phyloP scores from a whole-genome alignment of 1,140 invertebrate species.

The Orussus abietinus region DNA sequence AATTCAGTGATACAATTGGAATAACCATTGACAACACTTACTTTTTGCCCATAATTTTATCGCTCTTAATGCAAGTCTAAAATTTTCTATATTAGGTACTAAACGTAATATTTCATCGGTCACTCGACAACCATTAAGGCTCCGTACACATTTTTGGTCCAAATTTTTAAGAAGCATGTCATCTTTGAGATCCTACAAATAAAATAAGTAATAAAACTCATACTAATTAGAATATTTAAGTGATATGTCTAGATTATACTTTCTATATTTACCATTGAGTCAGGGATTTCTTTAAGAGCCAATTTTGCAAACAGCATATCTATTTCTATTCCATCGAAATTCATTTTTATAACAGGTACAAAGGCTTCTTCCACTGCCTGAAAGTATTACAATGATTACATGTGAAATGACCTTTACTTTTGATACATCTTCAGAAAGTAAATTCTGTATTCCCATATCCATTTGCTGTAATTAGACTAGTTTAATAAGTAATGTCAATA shows the following conservation, averaged over 20 bases:
- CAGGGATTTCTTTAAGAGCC: slow-evolving; percentile 88
- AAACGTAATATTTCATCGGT: slow-evolving; percentile 96
- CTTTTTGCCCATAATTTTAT: slow-evolving; percentile 99
- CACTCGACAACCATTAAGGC: slow-evolving; percentile 96
- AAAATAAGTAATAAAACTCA: background rate
- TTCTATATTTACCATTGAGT: slow-evolving; percentile 53
- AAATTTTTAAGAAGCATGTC: slow-evolving; percentile 92
- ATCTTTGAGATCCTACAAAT: slow-evolving; percentile 75
- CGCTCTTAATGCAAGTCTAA: slow-evolving; percentile 85
- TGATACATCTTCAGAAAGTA: too few species aligned
- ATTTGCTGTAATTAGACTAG: too few species aligned
- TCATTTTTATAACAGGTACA: slow-evolving; percentile 99
- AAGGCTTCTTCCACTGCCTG: slow-evolving; percentile 96
- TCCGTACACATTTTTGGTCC: slow-evolving; percentile 93
- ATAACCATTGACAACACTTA: slow-evolving; percentile 55
- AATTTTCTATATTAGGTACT: slow-evolving; percentile 94
- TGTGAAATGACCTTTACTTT: too few species aligned
- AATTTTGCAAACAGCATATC: slow-evolving; percentile 96
- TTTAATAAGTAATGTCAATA: background rate
- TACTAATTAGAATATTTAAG: background rate
- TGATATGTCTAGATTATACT: slow-evolving; percentile 5
- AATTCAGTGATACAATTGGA: too few species aligned
- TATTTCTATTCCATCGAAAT: slow-evolving; percentile 97
- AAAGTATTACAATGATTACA: slow-evolving; percentile 41
- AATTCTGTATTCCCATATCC: too few species aligned